These are phyloP conservation scores for Indicator indicator DNA, from an alignment of 2,113 vertebrate species.

Conservation along the genomic window DNA sequence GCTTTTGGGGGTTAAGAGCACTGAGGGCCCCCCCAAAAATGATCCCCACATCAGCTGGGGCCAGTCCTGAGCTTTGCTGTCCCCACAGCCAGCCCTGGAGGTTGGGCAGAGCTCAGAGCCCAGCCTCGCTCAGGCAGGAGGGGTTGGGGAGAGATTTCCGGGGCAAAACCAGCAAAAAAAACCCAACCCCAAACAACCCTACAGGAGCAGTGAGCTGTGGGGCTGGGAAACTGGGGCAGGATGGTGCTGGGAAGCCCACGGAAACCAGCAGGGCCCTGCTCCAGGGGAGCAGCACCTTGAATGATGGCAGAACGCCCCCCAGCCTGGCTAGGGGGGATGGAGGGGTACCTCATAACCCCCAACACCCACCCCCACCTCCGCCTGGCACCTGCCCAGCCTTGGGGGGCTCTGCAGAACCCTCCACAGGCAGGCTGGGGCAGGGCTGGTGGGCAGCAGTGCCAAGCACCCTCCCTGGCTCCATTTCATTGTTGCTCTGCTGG, in stretches of 20 bases:
- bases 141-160: neutral
- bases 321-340: rapidly evolving
- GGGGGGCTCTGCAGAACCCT: neutral
- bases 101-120: neutral
- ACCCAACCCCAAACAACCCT: too few relatives aligned
- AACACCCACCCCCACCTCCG: neutral
- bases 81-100: neutral
- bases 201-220: neutral
- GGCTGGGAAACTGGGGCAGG: neutral
- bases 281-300: neutral
- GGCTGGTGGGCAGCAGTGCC: neutral
- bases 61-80: neutral
- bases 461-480: neutral
- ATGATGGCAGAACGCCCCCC: neutral
- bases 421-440: neutral
- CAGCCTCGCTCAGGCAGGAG: neutral
- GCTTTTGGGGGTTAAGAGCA: neutral
- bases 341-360: neutral
- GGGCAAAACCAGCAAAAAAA: neutral
- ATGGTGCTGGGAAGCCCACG: neutral
- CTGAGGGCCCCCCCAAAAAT: too few relatives aligned
- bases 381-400: neutral
- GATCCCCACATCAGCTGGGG: rapidly evolving
- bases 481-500: neutral
- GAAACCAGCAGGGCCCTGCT: rapidly evolving